Percentiles rank a stretch among this genome's conserved stretches.
These are phyloP conservation scores for Sula dactylatra DNA, from an alignment of 2,113 vertebrate species.

Conservation along the genomic window DNA sequence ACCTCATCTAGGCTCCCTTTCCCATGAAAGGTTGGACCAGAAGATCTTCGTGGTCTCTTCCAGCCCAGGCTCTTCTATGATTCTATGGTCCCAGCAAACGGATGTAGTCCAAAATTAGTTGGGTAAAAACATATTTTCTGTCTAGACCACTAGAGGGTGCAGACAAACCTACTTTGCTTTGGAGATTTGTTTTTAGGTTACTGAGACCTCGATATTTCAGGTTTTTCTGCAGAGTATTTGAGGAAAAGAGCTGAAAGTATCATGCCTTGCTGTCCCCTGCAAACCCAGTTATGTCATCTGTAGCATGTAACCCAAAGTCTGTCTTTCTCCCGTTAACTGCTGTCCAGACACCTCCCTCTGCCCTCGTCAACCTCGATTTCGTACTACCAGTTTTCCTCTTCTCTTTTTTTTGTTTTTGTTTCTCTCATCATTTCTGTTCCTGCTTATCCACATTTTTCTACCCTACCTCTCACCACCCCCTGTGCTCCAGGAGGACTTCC, in stretches of 20 bases:
- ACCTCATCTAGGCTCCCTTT: too few species aligned
- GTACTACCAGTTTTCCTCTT: not conserved
- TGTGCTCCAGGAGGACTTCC: not conserved
- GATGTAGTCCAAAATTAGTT: not conserved
- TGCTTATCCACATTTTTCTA: not conserved
- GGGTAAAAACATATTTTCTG: not conserved
- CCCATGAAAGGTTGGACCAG: too few species aligned
- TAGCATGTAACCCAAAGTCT: not conserved
- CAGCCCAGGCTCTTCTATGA: too few species aligned
- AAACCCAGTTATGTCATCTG: not conserved
- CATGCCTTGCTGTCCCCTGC: not conserved
- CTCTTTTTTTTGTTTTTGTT: not conserved
- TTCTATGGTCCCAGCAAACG: not conserved
- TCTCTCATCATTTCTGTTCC: not conserved
- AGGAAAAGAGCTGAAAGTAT: not conserved
- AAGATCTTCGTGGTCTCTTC: too few species aligned
- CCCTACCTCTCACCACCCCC: not conserved
- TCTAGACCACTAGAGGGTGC: constrained; percentile 11
- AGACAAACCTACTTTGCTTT: not conserved
- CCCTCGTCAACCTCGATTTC: rapidly evolving
- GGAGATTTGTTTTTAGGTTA: not conserved
- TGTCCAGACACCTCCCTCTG: not conserved
- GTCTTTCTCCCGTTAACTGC: not conserved
- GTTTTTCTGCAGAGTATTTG: not conserved
- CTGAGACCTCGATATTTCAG: not conserved